A percentile compares a stretch with the other conserved stretches of the same genome.
phyloP scores from a whole-genome alignment of 30 jellyfish, hydroid and myxozoan genomes.

The Turritopsis rubra region DNA sequence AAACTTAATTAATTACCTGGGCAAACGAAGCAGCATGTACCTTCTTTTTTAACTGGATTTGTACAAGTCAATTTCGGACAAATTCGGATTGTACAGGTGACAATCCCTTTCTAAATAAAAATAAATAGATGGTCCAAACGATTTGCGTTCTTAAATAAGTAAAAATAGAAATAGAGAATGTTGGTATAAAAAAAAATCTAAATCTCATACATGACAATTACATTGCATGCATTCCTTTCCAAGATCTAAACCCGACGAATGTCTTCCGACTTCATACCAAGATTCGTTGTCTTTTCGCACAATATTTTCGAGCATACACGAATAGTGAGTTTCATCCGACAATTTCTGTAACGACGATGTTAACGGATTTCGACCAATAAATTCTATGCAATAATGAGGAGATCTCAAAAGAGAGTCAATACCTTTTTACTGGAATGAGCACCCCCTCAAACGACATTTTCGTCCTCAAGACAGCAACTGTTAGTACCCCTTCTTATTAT shows the following conservation, averaged over 20 bases:
- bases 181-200: too few species aligned
- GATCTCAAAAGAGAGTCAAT: too few species aligned
- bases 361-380: neutral
- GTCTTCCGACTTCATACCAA: conserved; percentile 14
- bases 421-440: too few species aligned
- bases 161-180: too few species aligned
- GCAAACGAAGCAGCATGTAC: conserved; percentile 75
- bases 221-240: conserved; percentile 13
- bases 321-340: neutral
- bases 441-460: too few species aligned
- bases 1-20: too few species aligned
- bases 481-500: too few species aligned
- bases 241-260: neutral
- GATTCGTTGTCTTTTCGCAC: conserved; percentile 2
- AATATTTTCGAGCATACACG: neutral
- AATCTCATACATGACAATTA: conserved; percentile 4
- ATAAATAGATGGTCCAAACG: neutral
- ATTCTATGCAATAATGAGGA: neutral
- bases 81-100: conserved; percentile 67
- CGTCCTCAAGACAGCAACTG: too few species aligned
- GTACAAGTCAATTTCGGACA: conserved; percentile 55
- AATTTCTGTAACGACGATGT: neutral
- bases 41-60: conserved; percentile 52
- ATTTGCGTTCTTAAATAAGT: too few species aligned
- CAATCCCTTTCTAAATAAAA: conserved; percentile 47